A percentile compares a stretch with the other conserved stretches of the same genome.
These are phyloP conservation scores for Salpingus planirostris DNA, from an alignment of 2,888 invertebrate species.

Conservation along the genomic window DNA sequence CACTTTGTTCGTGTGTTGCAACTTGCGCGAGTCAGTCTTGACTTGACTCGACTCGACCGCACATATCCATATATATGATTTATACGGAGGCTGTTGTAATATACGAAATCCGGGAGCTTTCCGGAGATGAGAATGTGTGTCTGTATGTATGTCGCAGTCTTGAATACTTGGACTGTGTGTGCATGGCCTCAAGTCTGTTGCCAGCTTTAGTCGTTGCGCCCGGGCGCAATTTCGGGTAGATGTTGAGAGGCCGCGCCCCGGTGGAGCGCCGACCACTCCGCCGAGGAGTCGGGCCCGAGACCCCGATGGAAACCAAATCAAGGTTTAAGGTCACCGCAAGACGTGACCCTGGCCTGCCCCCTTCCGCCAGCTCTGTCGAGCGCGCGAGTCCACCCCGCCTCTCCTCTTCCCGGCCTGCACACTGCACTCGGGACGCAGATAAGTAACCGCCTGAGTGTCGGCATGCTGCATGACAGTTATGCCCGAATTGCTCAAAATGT, in stretches of 20 bases:
- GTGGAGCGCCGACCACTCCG: constrained; percentile 24
- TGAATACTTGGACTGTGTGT: constrained; percentile 53
- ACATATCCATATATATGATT: too few relatives aligned
- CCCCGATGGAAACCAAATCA: constrained; percentile 78
- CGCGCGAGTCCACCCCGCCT: constrained; percentile 35
- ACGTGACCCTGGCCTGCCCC: constrained; percentile 59
- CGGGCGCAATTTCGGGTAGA: constrained; percentile 21
- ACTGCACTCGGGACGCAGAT: constrained; percentile 33
- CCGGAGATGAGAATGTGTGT: constrained; percentile 27
- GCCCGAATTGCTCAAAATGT: too few relatives aligned
- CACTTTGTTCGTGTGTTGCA: too few relatives aligned
- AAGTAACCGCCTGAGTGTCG: constrained; percentile 35
- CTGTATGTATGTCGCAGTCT: constrained; percentile 45
- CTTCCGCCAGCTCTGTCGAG: constrained; percentile 36
- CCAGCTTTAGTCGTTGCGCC: constrained; percentile 30
- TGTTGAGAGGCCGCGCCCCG: constrained; percentile 24
- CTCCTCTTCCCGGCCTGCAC: constrained; percentile 27
- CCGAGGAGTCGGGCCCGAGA: constrained; percentile 47
- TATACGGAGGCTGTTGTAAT: too few relatives aligned
- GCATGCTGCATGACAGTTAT: constrained; percentile 34
- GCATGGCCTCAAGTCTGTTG: constrained; percentile 44
- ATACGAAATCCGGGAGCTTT: too few relatives aligned
- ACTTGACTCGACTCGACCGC: too few relatives aligned
- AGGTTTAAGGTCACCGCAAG: constrained; percentile 62
- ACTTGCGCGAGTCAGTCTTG: too few relatives aligned